Base-by-base conservation (phyloP, 2,888 invertebrate genomes). In the Amphipyra tragopoginis region DNA sequence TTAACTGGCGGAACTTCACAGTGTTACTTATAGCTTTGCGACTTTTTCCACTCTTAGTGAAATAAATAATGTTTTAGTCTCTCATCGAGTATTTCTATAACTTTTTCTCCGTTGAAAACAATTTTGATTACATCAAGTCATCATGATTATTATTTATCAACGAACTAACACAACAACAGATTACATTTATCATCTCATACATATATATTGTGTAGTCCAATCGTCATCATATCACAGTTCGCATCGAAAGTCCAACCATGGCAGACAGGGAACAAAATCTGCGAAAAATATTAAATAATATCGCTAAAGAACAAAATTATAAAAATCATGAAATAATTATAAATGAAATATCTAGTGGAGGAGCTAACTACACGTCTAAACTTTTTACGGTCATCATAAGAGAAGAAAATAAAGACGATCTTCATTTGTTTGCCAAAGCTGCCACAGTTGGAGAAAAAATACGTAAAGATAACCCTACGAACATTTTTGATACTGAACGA, bases 291-390 rank as follows among this genome's bases (percentile, higher is more conserved):
- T 26, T 70, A 7, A 48, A 42, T 0, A 73, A 75, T 47, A 81
- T 90, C 39, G 82, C 88, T 5, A 58, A 48, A n/a, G 76, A 83
- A 47, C 76, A 81, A 8, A 63, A 77, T 2, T 86, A 83, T 60
- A 47, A 74, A 21, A 62, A 83, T 8, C 60, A 72, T 36, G 70
- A 81, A 13, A 57, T 86, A 3, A 65, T 78, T 29, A 21, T 90
- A 9, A 73, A 80, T n/a, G 72, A 82, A 1, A 71, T 86, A 7
- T 72, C 77, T 5, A 84, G 82, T 0, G 86, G 75, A 5, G 91
- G 90, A 3, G 88, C 85, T 0, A 91, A 90, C 66, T 90, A 85
- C 65, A 87, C 87, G 0, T 88, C 90, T 0, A 73, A 75, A n/a
- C 61, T 90, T 0, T 86, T 77, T 54, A 56, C 72, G 26, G 80